Percentiles rank a stretch among this genome's conserved stretches.
phyloP scores from a whole-genome alignment of 2,113 vertebrate genomes.

The Catagonus wagneri region DNA sequence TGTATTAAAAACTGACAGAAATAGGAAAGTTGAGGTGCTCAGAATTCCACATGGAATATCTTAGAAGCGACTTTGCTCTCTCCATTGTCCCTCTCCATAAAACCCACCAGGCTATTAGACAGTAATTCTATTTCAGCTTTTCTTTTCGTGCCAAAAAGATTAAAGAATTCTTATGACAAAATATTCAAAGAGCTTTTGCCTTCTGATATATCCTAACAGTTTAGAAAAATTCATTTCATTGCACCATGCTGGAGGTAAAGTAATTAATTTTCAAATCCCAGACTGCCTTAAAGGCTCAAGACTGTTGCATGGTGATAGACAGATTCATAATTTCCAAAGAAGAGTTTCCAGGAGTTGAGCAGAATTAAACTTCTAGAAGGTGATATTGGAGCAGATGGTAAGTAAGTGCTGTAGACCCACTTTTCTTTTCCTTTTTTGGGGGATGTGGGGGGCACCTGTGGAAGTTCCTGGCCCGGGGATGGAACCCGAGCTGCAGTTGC shows the following conservation, averaged over 20 bases:
- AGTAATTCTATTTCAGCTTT: conserved; percentile 55
- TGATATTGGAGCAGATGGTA: not conserved
- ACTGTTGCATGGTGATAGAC: conserved; percentile 18
- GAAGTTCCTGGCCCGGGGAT: too few species aligned
- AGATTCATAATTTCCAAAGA: conserved; percentile 34
- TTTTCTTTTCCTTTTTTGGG: not conserved
- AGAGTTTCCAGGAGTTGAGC: not conserved
- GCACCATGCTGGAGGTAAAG: not conserved
- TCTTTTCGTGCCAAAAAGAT: not conserved
- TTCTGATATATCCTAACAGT: not conserved
- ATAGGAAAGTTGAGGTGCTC: conserved; percentile 86
- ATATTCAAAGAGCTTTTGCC: conserved; percentile 7
- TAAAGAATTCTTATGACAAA: conserved; percentile 29
- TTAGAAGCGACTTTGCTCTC: conserved; percentile 85
- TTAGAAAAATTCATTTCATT: conserved; percentile 55
- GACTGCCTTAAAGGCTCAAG: conserved; percentile 64
- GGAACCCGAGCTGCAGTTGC: too few species aligned
- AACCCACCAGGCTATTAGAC: not conserved
- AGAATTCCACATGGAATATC: conserved; percentile 87
- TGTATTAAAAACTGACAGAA: conserved; percentile 86
- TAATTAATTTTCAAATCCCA: conserved; percentile 56
- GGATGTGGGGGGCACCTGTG: too few species aligned
- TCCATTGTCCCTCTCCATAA: conserved; percentile 74
- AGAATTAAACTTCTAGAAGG: conserved; percentile 36
- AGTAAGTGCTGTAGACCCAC: conserved; percentile 5